These are phyloP conservation scores for Aphelinus atriplicis DNA, from an alignment of 1,140 invertebrate species.

Conservation along the genomic window DNA sequence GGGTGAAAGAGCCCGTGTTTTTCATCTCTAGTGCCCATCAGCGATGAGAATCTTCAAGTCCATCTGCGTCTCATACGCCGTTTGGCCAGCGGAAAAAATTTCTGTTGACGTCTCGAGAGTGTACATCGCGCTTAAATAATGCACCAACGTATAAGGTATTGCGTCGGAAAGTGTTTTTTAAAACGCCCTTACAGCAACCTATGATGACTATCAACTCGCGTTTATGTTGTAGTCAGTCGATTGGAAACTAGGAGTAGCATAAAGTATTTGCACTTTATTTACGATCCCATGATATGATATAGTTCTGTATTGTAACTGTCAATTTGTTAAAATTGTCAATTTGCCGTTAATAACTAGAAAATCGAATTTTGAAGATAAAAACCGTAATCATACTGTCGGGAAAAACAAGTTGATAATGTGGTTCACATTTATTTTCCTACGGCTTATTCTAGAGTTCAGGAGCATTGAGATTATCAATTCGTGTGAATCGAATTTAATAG, in stretches of 20 bases:
- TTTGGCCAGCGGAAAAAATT: constrained; percentile 2
- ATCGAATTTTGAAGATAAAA: too few relatives aligned
- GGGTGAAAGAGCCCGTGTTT: constrained; percentile 18
- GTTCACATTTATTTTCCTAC: too few relatives aligned
- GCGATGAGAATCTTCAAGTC: constrained; percentile 22
- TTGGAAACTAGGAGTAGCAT: neutral
- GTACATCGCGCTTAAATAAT: neutral
- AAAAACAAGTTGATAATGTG: too few relatives aligned
- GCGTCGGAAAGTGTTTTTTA: constrained; percentile 21
- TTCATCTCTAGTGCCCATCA: constrained; percentile 30
- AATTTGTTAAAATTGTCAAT: too few relatives aligned
- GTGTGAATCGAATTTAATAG: too few relatives aligned
- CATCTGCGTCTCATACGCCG: constrained; percentile 8
- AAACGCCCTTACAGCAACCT: neutral
- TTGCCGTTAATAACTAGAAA: too few relatives aligned
- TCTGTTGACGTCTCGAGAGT: neutral
- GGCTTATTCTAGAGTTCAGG: too few relatives aligned
- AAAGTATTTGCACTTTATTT: neutral
- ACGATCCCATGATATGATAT: too few relatives aligned
- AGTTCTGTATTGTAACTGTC: too few relatives aligned
- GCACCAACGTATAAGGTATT: constrained; percentile 16
- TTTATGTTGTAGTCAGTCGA: neutral
- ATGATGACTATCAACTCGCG: neutral
- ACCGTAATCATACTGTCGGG: too few relatives aligned
- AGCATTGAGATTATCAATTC: too few relatives aligned